Evolutionary conservation across 2,113 vertebrate genomes (phyloP).

Genomic region (Notothenia rossii): DNA sequence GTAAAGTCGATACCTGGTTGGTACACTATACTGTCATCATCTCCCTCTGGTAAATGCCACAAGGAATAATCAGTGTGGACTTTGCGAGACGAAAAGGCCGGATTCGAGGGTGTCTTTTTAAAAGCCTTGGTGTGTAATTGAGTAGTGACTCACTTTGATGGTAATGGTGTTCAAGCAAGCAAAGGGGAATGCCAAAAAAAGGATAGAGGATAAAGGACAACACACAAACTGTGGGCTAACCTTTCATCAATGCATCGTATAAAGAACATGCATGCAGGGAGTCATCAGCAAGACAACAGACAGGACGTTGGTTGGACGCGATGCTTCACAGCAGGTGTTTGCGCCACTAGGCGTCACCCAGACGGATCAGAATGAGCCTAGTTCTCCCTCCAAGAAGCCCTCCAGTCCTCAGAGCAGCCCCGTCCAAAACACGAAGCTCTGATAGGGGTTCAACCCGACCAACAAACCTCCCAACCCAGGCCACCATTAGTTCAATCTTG

Average conservation of each 20-base stretch:
- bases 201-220: conserved; percentile 15
- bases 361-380: conserved; percentile 33
- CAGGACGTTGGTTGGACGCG: conserved; percentile 19
- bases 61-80: conserved; percentile 72
- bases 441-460: conserved; percentile 54
- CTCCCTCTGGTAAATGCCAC: conserved; percentile 45
- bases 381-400: conserved; percentile 53
- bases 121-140: conserved; percentile 71
- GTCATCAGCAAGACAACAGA: conserved; percentile 3
- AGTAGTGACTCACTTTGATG: conserved; percentile 70
- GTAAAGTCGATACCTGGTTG: conserved; percentile 44
- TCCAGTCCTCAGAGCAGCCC: conserved; percentile 18
- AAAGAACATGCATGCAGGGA: conserved; percentile 8
- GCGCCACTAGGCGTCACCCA: conserved; percentile 26
- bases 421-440: conserved; percentile 53
- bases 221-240: conserved; percentile 1
- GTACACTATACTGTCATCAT: conserved; percentile 60
- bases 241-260: conserved; percentile 2
- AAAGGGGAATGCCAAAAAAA: conserved; percentile 12
- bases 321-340: conserved; percentile 37
- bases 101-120: conserved; percentile 69
- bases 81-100: conserved; percentile 51
- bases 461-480: conserved; percentile 39
- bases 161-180: conserved; percentile 25
- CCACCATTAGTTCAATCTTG: conserved; percentile 66